A percentile compares a stretch with the other conserved stretches of the same genome.
phyloP scores from a whole-genome alignment of 1,140 invertebrate species.

The Stratiolaelaps scimitus region DNA sequence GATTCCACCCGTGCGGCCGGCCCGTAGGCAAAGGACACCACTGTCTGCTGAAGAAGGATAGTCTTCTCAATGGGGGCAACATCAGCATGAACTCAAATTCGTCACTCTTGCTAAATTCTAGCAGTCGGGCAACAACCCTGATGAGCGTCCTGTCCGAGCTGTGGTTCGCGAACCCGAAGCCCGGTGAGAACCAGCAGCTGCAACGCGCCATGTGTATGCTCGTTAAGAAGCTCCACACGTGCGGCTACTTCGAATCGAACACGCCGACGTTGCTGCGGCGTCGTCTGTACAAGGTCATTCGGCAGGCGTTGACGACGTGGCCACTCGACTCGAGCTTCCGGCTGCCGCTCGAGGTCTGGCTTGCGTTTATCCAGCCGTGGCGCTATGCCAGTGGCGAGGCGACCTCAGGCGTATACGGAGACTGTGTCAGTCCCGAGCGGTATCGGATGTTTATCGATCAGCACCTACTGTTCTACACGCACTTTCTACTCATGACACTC shows the following conservation, averaged over 20 bases:
- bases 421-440: not conserved
- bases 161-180: not conserved
- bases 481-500: not conserved
- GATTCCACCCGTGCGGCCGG: not conserved
- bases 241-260: constrained; percentile 4
- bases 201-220: constrained; percentile 1
- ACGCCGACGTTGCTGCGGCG: not conserved
- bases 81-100: constrained; percentile 4
- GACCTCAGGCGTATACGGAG: not conserved
- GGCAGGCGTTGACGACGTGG: not conserved
- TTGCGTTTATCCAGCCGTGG: constrained; percentile 23
- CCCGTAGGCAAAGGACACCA: constrained; percentile 13
- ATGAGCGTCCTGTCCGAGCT: constrained; percentile 24
- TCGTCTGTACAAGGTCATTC: constrained; percentile 2
- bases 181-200: constrained; percentile 22
- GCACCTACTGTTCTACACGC: constrained; percentile 19
- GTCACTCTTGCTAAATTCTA: not conserved
- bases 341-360: constrained; percentile 4
- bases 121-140: not conserved
- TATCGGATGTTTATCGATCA: constrained; percentile 7
- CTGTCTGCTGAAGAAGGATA: not conserved
- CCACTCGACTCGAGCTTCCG: constrained; percentile 4
- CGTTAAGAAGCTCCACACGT: constrained; percentile 6
- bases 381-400: not conserved
- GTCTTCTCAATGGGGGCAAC: not conserved